Base-by-base conservation (phyloP, 2,888 invertebrate genomes). In the Nomada flava region DNA sequence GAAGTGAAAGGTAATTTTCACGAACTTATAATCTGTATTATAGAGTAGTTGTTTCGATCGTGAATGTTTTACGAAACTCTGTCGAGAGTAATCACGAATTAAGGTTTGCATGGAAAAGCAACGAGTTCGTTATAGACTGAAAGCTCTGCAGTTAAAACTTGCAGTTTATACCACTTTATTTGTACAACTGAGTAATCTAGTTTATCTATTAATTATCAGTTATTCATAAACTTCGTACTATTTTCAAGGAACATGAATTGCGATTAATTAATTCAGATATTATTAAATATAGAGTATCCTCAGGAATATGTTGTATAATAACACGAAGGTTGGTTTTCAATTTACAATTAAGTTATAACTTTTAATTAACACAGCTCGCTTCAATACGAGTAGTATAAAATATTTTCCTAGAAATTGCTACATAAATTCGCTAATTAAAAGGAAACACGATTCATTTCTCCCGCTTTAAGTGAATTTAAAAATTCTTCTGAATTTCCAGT, bases 1-100 rank as follows among this genome's bases (percentile, higher is more conserved):
- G 13, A 68, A 82, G 82, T 82, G 82, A 82, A 82, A 82, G 82
- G 75, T 20, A 26, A 64, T 71, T 36, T 68, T 68, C 67, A 29
- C 29, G 26, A 53, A 50, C 63, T 63, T 44, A 20, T 59, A 68
- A 67, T 71, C 50, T 42, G 55, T 29, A 75, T 82, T 57, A 70
- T 74, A 13, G 1, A 1, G 29, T 75, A 76, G 64, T 75, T 64
- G 55, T 70, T 57, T 69, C 20, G 60, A 26, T 42, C 26, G 10
- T 7, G 47, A 23, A 50, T n/a, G 18, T 29, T 64, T 13, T 26
- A 13, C 47, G n/a, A 73, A 47, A 18, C 44, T 47, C 57, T 70
- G 52, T 65, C 29, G 11, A 23, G 4, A 36, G 44, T 67, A 68
- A 80, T 78, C 9, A 5, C 9, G 10, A 13, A 13, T n/a, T 68